Evolutionary conservation across 2,797 vertebrate species (phyloP).

Genomic region (Pangasius krempfi): DNA sequence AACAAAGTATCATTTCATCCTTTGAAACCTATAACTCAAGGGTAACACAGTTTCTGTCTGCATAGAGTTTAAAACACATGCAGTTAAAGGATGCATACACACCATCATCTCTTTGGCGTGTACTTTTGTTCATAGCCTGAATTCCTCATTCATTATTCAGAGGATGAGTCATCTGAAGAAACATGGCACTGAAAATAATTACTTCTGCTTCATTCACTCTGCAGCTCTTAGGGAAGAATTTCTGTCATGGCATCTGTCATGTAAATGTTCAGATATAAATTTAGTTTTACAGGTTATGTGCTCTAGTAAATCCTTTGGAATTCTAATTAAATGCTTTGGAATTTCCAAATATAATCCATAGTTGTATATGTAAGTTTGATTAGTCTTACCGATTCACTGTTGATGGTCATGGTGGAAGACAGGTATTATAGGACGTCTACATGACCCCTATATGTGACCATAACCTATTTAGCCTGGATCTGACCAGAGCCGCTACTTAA

Average conservation of each 20-base stretch:
- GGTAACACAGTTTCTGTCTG: neutral
- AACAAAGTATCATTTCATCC: neutral
- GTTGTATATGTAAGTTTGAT: neutral
- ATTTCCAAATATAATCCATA: neutral
- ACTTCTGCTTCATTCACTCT: slow-evolving; percentile 35
- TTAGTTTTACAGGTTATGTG: slow-evolving; percentile 27
- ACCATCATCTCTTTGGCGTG: slow-evolving; percentile 15
- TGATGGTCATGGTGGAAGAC: too few species aligned
- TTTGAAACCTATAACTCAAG: slow-evolving; percentile 1
- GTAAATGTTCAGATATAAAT: slow-evolving; percentile 36
- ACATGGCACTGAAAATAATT: slow-evolving; percentile 42
- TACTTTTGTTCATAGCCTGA: slow-evolving; percentile 40
- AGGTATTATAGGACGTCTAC: neutral
- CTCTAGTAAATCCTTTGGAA: slow-evolving; percentile 32
- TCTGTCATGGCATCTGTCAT: slow-evolving; percentile 33
- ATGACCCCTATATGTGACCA: too few species aligned
- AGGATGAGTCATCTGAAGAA: slow-evolving; percentile 42
- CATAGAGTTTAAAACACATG: neutral
- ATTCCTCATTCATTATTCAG: slow-evolving; percentile 35
- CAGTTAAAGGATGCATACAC: slow-evolving; percentile 21
- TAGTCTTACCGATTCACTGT: neutral
- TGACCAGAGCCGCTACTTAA: neutral
- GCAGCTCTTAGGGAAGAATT: slow-evolving; percentile 29
- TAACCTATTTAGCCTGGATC: neutral
- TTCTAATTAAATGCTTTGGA: slow-evolving; percentile 6